phyloP scores from a whole-genome alignment of 1,140 invertebrate species.

The Orius laevigatus region DNA sequence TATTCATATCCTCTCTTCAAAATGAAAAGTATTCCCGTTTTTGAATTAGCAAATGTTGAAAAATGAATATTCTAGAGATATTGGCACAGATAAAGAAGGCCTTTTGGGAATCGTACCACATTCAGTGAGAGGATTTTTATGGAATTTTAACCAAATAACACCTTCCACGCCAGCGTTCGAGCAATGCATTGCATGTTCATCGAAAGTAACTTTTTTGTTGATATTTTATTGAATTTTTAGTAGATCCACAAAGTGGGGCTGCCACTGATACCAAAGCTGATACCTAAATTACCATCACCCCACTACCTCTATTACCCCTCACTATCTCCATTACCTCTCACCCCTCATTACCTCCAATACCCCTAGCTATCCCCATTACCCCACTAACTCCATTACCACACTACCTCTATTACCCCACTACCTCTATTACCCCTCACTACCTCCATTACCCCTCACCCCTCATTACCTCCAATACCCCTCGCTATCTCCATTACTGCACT shows the following conservation, averaged over 20 bases:
- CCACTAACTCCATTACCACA: too few species aligned
- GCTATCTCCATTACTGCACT: too few species aligned
- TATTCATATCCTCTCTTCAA: constrained; percentile 73
- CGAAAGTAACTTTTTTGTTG: constrained; percentile 25
- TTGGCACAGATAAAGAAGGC: constrained; percentile 32
- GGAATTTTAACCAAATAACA: constrained; percentile 57
- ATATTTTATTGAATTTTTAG: not conserved
- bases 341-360: not conserved
- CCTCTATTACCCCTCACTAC: too few species aligned
- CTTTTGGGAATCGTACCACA: constrained; percentile 79
- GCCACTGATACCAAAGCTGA: too few species aligned
- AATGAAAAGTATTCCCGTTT: constrained; percentile 41
- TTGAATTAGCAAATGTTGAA: not conserved
- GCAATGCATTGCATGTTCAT: constrained; percentile 84
- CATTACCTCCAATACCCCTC: too few species aligned
- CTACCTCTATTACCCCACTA: too few species aligned
- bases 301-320: too few species aligned
- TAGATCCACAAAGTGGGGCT: not conserved
- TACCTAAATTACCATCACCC: too few species aligned
- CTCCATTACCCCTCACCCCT: too few species aligned
- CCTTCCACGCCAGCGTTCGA: constrained; percentile 72
- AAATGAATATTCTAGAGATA: constrained; percentile 1
- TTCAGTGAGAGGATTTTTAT: constrained; percentile 81
- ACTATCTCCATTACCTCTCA: not conserved
- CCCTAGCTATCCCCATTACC: not conserved